A percentile compares a stretch with the other conserved stretches of the same genome.
Conservation (phyloP, 2,797 vertebrate genomes). For the Brotula barbata region DNA sequence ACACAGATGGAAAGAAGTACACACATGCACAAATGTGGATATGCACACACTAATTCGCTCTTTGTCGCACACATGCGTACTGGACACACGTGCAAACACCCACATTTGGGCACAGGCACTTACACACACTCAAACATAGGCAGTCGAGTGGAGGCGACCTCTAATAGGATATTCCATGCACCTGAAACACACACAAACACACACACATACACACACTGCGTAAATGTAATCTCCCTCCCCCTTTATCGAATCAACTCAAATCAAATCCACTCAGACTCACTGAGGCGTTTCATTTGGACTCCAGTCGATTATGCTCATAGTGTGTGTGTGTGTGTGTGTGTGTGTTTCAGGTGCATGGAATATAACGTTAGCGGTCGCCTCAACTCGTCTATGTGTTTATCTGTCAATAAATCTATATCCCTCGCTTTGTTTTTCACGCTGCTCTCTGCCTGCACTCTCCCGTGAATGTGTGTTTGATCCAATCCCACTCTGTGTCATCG, state of each 20-base stretch:
- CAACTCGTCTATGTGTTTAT: slow-evolving; percentile 9
- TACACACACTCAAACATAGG: background rate
- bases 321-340: background rate
- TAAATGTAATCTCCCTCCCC: slow-evolving; percentile 21
- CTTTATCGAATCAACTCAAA: slow-evolving; percentile 65
- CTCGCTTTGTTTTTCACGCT: background rate
- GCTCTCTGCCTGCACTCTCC: background rate
- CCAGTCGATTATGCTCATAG: slow-evolving; percentile 54
- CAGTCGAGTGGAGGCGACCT: slow-evolving; percentile 24
- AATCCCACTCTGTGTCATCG: background rate
- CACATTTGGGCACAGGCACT: no score
- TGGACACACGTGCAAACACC: background rate
- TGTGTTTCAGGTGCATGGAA: slow-evolving; percentile 16
- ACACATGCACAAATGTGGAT: slow-evolving; percentile 7
- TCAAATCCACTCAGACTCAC: slow-evolving; percentile 71
- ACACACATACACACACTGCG: slow-evolving; percentile 22
- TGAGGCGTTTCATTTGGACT: slow-evolving; percentile 68
- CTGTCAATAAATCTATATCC: background rate
- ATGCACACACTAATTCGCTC: slow-evolving; percentile 3
- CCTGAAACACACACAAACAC: slow-evolving; percentile 20
- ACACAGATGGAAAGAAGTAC: slow-evolving; percentile 20
- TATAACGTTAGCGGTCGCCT: slow-evolving; percentile 29
- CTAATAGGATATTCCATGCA: slow-evolving; percentile 23
- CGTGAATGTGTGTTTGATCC: background rate
- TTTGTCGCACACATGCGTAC: background rate